Evolutionary conservation across 2,797 vertebrate species (phyloP), one percentile per base, ranked within the genome.

Genomic region (Alouatta caraya): DNA sequence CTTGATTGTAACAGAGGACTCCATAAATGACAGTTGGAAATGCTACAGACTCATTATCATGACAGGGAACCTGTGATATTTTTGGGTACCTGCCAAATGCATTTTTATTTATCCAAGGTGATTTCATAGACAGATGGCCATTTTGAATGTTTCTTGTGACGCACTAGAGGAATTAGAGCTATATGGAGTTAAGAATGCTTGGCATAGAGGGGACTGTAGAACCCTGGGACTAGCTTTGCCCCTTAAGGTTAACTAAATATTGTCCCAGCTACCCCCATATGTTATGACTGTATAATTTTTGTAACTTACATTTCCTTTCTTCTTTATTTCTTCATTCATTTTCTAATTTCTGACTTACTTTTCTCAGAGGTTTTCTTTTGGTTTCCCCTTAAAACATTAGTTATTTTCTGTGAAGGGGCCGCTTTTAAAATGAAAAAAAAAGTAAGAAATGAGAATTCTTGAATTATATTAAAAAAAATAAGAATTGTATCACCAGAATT

Each of bases 11-110:
- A 78, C 84, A 80, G 37, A 61, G 94, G 46, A 37, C 14, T 92
- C 86, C 57, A 14, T 96, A 81, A 90, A 70, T 44, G 95, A 24
- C 61, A 92, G 80, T 93, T 96, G 97, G 89, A 79, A 92, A 57
- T 84, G 75, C 48, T 67, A 37, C 42, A 64, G 37, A 90, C 42
- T 97, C 84, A 39, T 88, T 81, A 87, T 79, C 52, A 8, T 95
- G 39, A 44, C 48, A 48, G 52, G 48, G 79, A 96, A 55, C 73
- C 50, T 87, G 28, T 64, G 94, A 83, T 93, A 37, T 85, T 95
- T 92, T 88, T 33, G 92, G 93, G 17, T 48, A 11, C 33, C 52
- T 42, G 84, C 88, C 96, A 96, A 39, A 39, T 17, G 22, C 81
- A 37, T 44, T 79, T 94, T 92, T 92, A 80, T 88, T 92, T 91